These are phyloP conservation scores for Spialia ferax DNA, from an alignment of 2,888 invertebrate genomes.

Conservation along the genomic window DNA sequence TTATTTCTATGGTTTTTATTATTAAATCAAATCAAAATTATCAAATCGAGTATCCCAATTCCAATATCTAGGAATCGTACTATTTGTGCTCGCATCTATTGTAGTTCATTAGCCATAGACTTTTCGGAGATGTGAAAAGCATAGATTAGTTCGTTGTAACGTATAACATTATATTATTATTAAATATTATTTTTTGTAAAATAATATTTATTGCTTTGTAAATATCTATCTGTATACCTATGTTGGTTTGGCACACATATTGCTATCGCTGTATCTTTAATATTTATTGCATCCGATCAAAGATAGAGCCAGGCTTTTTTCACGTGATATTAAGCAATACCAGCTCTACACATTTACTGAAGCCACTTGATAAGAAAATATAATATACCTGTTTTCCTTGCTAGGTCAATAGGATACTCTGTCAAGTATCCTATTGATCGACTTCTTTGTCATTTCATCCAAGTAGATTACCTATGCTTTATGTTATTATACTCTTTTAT, in stretches of 20 bases:
- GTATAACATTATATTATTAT: too few relatives aligned
- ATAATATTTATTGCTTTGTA: not conserved
- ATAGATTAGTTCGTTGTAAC: too few relatives aligned
- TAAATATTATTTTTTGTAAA: not conserved
- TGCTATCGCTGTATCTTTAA: conserved; percentile 5
- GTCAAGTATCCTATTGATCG: conserved; percentile 5
- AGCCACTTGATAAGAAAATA: conserved; percentile 1
- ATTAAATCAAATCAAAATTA: too few relatives aligned
- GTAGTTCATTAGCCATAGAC: too few relatives aligned
- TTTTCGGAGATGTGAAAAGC: too few relatives aligned
- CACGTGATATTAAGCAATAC: conserved; percentile 5
- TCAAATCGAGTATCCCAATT: too few relatives aligned
- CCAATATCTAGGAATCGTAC: too few relatives aligned
- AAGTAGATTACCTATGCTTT: not conserved
- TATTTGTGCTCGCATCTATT: too few relatives aligned
- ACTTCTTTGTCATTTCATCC: not conserved
- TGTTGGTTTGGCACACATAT: not conserved
- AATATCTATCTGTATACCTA: not conserved
- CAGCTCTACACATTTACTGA: not conserved
- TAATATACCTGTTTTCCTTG: not conserved
- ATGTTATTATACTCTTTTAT: too few relatives aligned
- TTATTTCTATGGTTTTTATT: too few relatives aligned
- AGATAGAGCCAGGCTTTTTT: not conserved
- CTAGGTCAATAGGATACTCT: conserved; percentile 9
- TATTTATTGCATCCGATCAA: conserved; percentile 9